These are phyloP conservation scores for Scaptomyza polygonia DNA, from an alignment of 2,888 invertebrate species.

Conservation along the genomic window DNA sequence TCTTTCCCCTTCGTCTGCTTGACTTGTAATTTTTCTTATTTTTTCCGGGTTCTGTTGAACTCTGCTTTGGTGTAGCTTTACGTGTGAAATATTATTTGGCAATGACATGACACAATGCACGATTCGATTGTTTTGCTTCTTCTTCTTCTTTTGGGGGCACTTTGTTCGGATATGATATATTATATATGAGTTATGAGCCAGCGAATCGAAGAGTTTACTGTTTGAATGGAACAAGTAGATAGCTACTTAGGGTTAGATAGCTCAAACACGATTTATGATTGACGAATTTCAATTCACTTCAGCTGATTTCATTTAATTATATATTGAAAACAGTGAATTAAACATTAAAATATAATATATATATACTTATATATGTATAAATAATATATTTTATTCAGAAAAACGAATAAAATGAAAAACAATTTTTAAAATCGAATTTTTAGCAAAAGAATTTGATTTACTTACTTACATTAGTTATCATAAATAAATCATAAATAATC, in stretches of 20 bases:
- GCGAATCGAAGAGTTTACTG: constrained; percentile 5
- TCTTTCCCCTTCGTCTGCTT: neutral
- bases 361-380: too few species aligned
- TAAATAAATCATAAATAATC: too few species aligned
- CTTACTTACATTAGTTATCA: too few species aligned
- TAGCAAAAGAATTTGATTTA: too few species aligned
- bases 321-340: too few species aligned
- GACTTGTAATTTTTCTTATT: constrained; percentile 55
- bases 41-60: constrained; percentile 44
- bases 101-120: constrained; percentile 64
- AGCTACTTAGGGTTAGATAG: neutral
- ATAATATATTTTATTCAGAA: too few species aligned
- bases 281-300: neutral
- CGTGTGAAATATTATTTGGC: constrained; percentile 67
- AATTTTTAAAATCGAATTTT: too few species aligned
- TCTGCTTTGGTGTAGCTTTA: constrained; percentile 37
- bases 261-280: neutral
- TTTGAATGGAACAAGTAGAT: neutral
- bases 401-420: too few species aligned
- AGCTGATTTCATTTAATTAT: too few species aligned
- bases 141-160: neutral
- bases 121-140: constrained; percentile 50
- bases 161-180: constrained; percentile 2
- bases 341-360: too few species aligned
- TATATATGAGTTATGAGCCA: constrained; percentile 26